These are phyloP conservation scores for Drosophila parthenogenetica DNA, from an alignment of 2,888 invertebrate species.

Conservation along the genomic window DNA sequence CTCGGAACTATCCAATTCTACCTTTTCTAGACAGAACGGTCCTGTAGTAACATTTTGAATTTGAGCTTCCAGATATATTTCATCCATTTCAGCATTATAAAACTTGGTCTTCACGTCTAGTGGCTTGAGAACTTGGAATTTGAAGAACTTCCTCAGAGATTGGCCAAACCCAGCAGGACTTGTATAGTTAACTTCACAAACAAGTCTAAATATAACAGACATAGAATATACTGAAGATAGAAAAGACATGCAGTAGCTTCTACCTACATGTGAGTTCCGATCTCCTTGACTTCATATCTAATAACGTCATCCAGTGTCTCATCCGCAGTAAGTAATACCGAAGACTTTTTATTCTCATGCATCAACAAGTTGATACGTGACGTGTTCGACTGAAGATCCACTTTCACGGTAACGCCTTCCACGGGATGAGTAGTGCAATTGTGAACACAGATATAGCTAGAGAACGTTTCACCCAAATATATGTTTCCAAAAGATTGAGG, in stretches of 20 bases:
- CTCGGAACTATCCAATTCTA: constrained; percentile 95
- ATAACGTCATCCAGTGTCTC: constrained; percentile 97
- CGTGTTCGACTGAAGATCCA: constrained; percentile 96
- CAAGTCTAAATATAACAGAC: constrained; percentile 87
- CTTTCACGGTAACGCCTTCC: constrained; percentile 87
- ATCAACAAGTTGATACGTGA: constrained; percentile 94
- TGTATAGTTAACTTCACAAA: constrained; percentile 97
- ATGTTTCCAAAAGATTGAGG: constrained; percentile 99
- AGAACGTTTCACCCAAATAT: constrained; percentile 98
- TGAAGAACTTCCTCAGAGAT: constrained; percentile 98
- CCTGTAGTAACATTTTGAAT: constrained; percentile 97
- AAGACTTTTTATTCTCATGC: constrained; percentile 88
- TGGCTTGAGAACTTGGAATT: constrained; percentile 98
- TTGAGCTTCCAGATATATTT: constrained; percentile 90
- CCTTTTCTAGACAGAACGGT: constrained; percentile 97
- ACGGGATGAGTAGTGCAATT: constrained; percentile 95
- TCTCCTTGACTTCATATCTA: constrained; percentile 99
- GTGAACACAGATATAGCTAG: constrained; percentile 98
- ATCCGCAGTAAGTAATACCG: constrained; percentile 89
- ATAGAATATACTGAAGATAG: background rate
- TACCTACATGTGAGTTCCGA: constrained; percentile 97
- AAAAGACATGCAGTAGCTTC: background rate
- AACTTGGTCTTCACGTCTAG: constrained; percentile 99
- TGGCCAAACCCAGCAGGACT: constrained; percentile 90
- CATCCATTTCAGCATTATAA: constrained; percentile 95